phyloP scores from a whole-genome alignment of 2,113 vertebrate genomes.

The zebrafish (Danio rerio) region DNA sequence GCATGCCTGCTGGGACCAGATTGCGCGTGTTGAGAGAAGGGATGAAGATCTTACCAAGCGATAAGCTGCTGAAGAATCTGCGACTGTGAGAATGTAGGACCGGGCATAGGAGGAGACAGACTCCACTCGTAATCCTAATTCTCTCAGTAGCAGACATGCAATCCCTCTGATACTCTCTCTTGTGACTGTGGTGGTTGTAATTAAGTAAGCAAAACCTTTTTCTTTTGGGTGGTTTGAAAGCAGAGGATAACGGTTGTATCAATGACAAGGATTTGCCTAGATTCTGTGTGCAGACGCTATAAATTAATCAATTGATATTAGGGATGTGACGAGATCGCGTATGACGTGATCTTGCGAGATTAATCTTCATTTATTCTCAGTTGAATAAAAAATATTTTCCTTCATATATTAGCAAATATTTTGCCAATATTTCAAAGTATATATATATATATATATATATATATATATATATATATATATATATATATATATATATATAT shows the following conservation, averaged over 20 bases:
- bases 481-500: too few species aligned
- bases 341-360: too few species aligned
- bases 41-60: conserved; percentile 43
- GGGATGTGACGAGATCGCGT: too few species aligned
- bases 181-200: conserved; percentile 21
- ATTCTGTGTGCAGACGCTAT: background rate
- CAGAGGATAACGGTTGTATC: background rate
- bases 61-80: conserved; percentile 22
- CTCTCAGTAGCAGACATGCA: conserved; percentile 15
- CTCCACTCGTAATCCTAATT: conserved; percentile 36
- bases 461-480: too few species aligned
- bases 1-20: conserved; percentile 38
- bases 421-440: too few species aligned
- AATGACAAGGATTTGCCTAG: background rate
- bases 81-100: background rate
- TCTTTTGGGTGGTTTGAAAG: background rate
- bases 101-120: conserved; percentile 9
- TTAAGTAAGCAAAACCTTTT: background rate
- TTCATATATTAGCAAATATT: too few species aligned
- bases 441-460: too few species aligned
- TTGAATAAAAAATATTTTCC: too few species aligned
- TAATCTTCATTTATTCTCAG: too few species aligned
- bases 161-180: conserved; percentile 18
- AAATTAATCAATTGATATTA: background rate
- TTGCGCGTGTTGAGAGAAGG: conserved; percentile 31